These are phyloP conservation scores for Theropithecus gelada DNA, from an alignment of 2,113 vertebrate species.

Conservation along the genomic window DNA sequence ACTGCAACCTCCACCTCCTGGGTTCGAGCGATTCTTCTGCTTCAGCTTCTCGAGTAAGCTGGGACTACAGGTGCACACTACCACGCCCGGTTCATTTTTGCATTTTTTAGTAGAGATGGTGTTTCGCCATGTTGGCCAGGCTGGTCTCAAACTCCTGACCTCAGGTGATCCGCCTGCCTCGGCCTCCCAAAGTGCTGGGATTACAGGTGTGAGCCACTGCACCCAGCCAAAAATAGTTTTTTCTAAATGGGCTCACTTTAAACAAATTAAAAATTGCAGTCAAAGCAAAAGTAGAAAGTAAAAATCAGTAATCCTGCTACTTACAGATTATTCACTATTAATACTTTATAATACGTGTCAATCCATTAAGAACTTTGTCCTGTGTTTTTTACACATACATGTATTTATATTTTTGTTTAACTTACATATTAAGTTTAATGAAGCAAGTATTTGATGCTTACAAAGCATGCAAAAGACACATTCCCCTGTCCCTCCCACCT, in stretches of 20 bases:
- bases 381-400: not conserved
- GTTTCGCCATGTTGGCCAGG: not conserved
- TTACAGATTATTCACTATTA: not conserved
- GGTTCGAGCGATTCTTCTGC: not conserved
- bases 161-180: not conserved
- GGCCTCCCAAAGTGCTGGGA: not conserved
- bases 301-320: slow-evolving; percentile 15
- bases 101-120: not conserved
- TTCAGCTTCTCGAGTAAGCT: not conserved
- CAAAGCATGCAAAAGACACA: not conserved
- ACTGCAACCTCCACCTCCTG: not conserved
- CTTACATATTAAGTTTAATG: not conserved
- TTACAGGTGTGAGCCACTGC: not conserved
- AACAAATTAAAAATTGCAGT: slow-evolving; percentile 40
- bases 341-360: not conserved
- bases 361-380: not conserved
- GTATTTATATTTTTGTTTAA: not conserved
- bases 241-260: not conserved
- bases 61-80: not conserved
- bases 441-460: not conserved
- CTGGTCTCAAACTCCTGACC: not conserved
- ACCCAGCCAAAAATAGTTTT: not conserved
- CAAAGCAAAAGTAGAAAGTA: slow-evolving; percentile 22
- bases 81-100: not conserved
- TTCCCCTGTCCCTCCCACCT: not conserved